Evolutionary conservation across 1,140 invertebrate species (phyloP).

Genomic region (Protaetia brevitarsis): DNA sequence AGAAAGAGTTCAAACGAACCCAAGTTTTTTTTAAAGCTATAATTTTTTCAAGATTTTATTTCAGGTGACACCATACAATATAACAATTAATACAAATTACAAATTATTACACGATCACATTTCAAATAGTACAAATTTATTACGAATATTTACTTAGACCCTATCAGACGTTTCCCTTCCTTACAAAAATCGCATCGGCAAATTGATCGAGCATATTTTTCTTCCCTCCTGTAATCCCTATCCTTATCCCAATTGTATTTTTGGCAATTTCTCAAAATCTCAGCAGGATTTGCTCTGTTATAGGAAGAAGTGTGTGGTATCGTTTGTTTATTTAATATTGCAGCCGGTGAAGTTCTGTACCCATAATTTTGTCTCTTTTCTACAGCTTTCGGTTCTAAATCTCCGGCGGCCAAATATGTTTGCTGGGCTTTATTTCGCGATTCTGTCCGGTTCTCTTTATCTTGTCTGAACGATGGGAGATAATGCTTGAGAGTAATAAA

Average conservation of each 20-base stretch:
- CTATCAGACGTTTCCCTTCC: background rate
- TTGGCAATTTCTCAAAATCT: background rate
- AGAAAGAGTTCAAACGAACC: background rate
- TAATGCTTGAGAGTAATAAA: background rate
- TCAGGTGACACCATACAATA: too few relatives aligned
- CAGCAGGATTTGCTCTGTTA: background rate
- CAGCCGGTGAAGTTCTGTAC: background rate
- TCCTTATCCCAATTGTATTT: background rate
- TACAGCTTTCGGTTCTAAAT: background rate
- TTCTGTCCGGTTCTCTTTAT: background rate
- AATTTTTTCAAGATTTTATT: background rate
- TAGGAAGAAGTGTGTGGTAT: background rate
- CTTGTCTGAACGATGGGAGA: background rate
- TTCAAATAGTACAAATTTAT: background rate
- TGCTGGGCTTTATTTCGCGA: background rate
- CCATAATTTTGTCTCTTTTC: background rate
- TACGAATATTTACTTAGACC: background rate
- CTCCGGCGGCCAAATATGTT: constrained; percentile 7
- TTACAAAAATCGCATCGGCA: background rate
- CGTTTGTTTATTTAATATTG: background rate
- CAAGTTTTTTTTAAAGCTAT: background rate
- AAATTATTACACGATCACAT: too few relatives aligned
- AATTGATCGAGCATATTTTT: background rate
- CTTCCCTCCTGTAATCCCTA: background rate
- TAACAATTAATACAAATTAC: too few relatives aligned